Percentiles rank a stretch among this genome's conserved stretches.
These are phyloP conservation scores for Acomys russatus DNA, from an alignment of 2,797 vertebrate genomes.

Conservation along the genomic window DNA sequence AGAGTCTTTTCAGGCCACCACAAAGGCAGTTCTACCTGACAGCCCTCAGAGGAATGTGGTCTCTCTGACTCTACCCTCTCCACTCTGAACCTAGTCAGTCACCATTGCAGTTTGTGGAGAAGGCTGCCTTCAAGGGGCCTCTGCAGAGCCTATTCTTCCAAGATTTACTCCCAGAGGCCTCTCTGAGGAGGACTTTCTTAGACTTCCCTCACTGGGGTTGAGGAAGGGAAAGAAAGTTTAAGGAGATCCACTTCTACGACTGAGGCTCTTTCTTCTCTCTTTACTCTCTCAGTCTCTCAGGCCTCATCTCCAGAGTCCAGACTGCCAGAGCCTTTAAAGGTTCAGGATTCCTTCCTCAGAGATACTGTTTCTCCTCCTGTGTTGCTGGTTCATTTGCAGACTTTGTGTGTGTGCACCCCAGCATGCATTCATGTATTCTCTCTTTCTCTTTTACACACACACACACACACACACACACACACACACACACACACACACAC, in stretches of 20 bases:
- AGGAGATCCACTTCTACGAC: not conserved
- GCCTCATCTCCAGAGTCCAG: not conserved
- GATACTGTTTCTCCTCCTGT: not conserved
- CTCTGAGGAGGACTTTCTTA: not conserved
- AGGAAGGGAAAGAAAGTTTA: not conserved
- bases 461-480: not conserved
- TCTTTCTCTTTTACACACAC: not conserved
- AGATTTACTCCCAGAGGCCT: not conserved
- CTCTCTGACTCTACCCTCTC: not conserved
- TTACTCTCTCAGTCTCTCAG: fast-evolving
- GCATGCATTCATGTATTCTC: not conserved
- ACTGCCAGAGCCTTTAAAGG: not conserved
- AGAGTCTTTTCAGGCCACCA: not conserved
- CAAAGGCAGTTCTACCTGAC: not conserved
- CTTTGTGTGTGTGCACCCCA: not conserved
- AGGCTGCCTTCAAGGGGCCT: not conserved
- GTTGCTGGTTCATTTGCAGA: not conserved
- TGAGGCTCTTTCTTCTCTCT: not conserved
- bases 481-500: not conserved
- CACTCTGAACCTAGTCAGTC: not conserved
- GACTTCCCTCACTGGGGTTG: too few species aligned
- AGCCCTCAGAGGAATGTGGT: not conserved
- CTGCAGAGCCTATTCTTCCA: fast-evolving
- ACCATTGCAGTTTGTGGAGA: not conserved
- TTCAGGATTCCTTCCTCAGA: not conserved